phyloP scores from a whole-genome alignment of 2,797 vertebrate species.

The Leucoraja ocellata region DNA sequence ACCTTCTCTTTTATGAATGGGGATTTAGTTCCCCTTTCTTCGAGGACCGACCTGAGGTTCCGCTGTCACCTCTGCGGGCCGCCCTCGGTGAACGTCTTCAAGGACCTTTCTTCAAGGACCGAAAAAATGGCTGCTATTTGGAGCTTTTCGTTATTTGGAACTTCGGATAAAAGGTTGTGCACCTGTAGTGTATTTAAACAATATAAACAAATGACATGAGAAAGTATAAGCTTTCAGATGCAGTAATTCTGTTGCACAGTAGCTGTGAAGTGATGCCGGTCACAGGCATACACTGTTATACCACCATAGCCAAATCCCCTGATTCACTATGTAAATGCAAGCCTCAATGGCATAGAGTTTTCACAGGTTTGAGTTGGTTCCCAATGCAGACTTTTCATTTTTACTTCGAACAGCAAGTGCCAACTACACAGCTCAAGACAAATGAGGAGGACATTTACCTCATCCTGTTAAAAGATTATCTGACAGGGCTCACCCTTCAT shows the following conservation, averaged over 20 bases:
- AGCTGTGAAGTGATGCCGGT: not conserved
- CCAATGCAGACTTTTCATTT: not conserved
- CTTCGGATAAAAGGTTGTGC: no score
- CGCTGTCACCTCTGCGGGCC: no score
- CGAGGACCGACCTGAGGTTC: no score
- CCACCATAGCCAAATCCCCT: not conserved
- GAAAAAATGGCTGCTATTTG: no score
- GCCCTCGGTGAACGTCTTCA: no score
- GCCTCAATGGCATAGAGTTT: not conserved
- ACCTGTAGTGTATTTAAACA: no score
- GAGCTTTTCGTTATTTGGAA: no score
- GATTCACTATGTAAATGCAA: not conserved
- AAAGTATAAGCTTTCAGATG: not conserved
- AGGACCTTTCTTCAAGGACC: no score
- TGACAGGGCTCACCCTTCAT: conserved; percentile 48
- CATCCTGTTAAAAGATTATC: not conserved
- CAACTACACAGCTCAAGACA: not conserved
- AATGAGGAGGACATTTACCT: not conserved
- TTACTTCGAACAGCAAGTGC: not conserved
- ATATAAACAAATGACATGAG: not conserved
- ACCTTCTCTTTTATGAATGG: no score
- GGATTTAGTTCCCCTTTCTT: no score
- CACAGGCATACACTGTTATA: not conserved
- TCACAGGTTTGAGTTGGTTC: not conserved
- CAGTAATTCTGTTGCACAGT: not conserved